Evolutionary conservation across 2,888 invertebrate species (phyloP).

Genomic region (Athetis lepigone): DNA sequence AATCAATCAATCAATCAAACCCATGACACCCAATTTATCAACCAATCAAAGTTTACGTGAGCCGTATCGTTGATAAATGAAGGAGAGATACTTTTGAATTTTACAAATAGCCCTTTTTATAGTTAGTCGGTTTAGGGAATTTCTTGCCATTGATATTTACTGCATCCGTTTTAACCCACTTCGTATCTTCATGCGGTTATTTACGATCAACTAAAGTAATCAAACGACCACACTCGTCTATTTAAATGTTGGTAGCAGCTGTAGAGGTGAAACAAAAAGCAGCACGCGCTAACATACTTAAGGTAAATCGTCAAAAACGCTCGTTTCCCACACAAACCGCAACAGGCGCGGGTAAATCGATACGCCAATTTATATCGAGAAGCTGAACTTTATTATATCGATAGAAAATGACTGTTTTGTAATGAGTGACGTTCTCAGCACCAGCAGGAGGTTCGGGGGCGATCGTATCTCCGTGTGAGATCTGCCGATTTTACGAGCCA

Average conservation of each 20-base stretch:
- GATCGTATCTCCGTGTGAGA: conserved; percentile 87
- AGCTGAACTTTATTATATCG: conserved; percentile 57
- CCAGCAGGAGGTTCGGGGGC: conserved; percentile 81
- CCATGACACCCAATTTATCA: too few relatives aligned
- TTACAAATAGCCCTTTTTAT: background rate
- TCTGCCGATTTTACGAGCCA: conserved; percentile 79
- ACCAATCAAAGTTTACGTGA: too few relatives aligned
- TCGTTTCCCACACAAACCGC: conserved; percentile 84
- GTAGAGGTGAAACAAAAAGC: conserved; percentile 59
- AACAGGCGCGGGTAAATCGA: conserved; percentile 75
- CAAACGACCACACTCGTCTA: conserved; percentile 48
- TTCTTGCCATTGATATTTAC: conserved; percentile 12
- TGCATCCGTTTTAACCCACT: conserved; percentile 21
- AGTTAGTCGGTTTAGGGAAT: background rate
- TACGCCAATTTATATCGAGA: conserved; percentile 81
- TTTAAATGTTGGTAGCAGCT: conserved; percentile 59
- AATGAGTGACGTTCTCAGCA: conserved; percentile 87
- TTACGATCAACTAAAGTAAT: conserved; percentile 35
- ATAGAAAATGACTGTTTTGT: conserved; percentile 68
- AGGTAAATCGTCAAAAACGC: conserved; percentile 67
- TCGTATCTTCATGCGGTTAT: conserved; percentile 11
- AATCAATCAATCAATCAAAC: too few relatives aligned
- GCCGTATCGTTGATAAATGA: too few relatives aligned
- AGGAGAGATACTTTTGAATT: background rate
- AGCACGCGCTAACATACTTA: conserved; percentile 65